These are phyloP conservation scores for Callipepla californica DNA, from an alignment of 2,113 vertebrate genomes.

Conservation along the genomic window DNA sequence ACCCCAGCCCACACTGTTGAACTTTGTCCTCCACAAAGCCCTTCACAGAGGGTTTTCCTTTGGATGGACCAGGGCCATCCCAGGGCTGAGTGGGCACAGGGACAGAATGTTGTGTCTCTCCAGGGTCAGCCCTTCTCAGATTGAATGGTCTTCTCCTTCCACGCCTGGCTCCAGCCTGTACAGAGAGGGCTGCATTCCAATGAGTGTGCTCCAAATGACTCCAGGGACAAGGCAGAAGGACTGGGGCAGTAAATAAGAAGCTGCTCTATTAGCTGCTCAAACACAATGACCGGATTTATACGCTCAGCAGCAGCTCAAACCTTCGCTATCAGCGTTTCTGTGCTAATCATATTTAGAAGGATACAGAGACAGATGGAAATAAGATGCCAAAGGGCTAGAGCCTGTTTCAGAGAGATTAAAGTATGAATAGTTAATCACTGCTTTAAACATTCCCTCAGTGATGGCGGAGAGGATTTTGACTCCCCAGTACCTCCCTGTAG, in stretches of 20 bases:
- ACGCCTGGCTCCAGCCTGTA: neutral
- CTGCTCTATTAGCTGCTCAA: conserved; percentile 29
- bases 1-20: neutral
- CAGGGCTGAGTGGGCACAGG: neutral
- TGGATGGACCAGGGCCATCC: accelerated
- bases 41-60: neutral
- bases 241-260: conserved; percentile 23
- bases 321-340: neutral
- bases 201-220: conserved; percentile 63
- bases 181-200: conserved; percentile 51
- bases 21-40: neutral
- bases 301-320: neutral
- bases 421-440: conserved; percentile 45
- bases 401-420: conserved; percentile 59
- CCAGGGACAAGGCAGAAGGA: conserved; percentile 31
- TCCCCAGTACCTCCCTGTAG: conserved; percentile 25
- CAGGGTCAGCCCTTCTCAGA: neutral
- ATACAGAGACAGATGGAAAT: conserved; percentile 42
- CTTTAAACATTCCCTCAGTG: neutral
- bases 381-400: conserved; percentile 60
- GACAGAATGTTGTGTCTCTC: accelerated
- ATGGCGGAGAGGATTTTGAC: neutral
- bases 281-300: conserved; percentile 31
- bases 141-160: accelerated
- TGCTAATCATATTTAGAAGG: conserved; percentile 39